These are phyloP conservation scores for Alcedo quadribrachys DNA, from an alignment of 2,797 vertebrate species.

Conservation along the genomic window DNA sequence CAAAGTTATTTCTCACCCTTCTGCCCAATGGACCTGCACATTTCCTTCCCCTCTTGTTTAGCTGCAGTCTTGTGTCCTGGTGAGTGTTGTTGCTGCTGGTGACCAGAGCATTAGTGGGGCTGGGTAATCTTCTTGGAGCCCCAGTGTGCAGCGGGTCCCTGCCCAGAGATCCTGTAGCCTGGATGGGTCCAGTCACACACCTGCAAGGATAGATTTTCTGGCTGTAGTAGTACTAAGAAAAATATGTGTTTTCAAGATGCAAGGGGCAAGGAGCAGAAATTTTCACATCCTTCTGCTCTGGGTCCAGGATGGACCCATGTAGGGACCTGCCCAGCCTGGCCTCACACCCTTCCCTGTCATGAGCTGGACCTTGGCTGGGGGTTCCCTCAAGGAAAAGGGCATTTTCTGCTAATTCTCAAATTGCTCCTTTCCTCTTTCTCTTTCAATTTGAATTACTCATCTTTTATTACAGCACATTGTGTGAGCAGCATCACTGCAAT, in stretches of 20 bases:
- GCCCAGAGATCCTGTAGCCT: background rate
- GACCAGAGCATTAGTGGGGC: background rate
- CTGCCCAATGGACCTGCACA: background rate
- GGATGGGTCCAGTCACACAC: background rate
- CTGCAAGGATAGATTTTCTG: background rate
- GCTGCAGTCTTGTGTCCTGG: rapidly evolving
- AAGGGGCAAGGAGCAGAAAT: background rate
- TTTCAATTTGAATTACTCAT: rapidly evolving
- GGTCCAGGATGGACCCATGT: background rate
- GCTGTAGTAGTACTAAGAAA: background rate
- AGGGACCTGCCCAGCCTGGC: background rate
- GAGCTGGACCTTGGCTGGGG: rapidly evolving
- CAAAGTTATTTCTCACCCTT: background rate
- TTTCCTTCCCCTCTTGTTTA: background rate
- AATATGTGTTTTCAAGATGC: background rate
- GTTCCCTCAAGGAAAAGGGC: background rate
- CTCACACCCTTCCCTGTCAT: background rate
- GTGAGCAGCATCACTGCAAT: background rate
- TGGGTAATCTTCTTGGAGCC: rapidly evolving
- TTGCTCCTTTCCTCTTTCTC: background rate
- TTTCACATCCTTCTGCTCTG: background rate
- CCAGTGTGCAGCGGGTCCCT: rapidly evolving
- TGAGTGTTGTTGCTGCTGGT: rapidly evolving
- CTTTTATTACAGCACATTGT: rapidly evolving
- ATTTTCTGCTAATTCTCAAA: background rate